Percentiles rank a stretch among this genome's conserved stretches.
Evolutionary conservation across 2,113 vertebrate species (phyloP).

Genomic region (Thalassarche chlororhynchos): DNA sequence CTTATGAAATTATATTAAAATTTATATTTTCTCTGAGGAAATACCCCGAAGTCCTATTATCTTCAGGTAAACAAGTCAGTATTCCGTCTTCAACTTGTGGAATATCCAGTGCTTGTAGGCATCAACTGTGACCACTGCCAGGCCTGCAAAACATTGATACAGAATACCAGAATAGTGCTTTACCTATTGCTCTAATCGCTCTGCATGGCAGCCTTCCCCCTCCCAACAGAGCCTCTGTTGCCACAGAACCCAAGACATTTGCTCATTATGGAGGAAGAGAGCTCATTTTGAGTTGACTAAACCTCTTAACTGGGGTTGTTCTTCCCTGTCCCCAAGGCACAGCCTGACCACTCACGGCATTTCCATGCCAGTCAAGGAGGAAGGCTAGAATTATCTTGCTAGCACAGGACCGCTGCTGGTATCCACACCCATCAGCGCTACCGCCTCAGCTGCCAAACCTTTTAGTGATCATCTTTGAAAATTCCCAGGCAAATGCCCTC

Average conservation of each 20-base stretch:
- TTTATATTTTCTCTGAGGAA: slow-evolving; percentile 73
- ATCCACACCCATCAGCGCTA: neutral
- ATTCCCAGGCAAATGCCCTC: neutral
- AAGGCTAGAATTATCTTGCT: neutral
- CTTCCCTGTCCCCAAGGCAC: neutral
- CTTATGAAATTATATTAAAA: slow-evolving; percentile 73
- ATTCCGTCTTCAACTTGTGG: slow-evolving; percentile 72
- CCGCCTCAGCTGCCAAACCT: neutral
- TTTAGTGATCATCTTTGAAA: neutral
- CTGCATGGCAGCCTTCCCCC: slow-evolving; percentile 14
- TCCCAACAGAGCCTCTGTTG: slow-evolving; percentile 44
- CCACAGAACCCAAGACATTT: neutral
- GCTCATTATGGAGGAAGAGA: neutral
- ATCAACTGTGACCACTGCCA: slow-evolving; percentile 71
- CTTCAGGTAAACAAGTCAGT: slow-evolving; percentile 74
- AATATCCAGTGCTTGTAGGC: slow-evolving; percentile 72
- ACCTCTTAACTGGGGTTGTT: neutral
- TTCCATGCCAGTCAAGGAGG: neutral
- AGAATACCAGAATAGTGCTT: slow-evolving; percentile 63
- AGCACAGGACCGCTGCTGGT: neutral
- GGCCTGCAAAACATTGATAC: slow-evolving; percentile 70
- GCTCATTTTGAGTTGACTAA: neutral
- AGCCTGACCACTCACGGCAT: accelerated
- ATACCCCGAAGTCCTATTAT: slow-evolving; percentile 69
- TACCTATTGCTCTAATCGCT: neutral